Percentiles rank a stretch among this genome's conserved stretches.
These are phyloP conservation scores for Sinotaia quadrata DNA, from an alignment of 2,888 invertebrate species.

Conservation along the genomic window DNA sequence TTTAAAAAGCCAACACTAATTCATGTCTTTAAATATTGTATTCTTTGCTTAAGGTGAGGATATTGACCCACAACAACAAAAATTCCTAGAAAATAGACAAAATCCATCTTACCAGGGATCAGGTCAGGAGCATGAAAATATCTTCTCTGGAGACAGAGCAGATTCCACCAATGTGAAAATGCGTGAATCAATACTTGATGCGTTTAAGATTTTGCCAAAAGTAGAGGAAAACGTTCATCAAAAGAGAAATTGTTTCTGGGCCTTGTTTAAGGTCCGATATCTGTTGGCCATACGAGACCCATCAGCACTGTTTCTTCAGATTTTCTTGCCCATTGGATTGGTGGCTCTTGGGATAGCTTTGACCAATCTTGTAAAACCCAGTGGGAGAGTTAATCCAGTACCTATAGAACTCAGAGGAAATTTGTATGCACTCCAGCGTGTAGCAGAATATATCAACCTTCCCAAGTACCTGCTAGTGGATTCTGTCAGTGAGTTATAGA, in stretches of 20 bases:
- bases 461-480: slow-evolving; percentile 39
- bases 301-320: slow-evolving; percentile 44
- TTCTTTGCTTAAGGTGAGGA: too few relatives aligned
- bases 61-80: too few relatives aligned
- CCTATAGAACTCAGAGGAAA: slow-evolving; percentile 32
- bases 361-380: too few relatives aligned
- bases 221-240: slow-evolving; percentile 1
- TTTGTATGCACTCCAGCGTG: too few relatives aligned
- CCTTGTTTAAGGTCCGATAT: slow-evolving; percentile 52
- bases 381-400: too few relatives aligned
- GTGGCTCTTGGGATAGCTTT: slow-evolving; percentile 53
- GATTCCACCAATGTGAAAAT: neutral
- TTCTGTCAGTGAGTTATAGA: slow-evolving; percentile 51
- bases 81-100: neutral
- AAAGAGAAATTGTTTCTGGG: slow-evolving; percentile 46
- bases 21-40: too few relatives aligned
- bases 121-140: neutral
- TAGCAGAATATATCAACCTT: too few relatives aligned
- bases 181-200: neutral
- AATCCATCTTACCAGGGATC: neutral
- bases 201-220: neutral
- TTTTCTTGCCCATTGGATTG: slow-evolving; percentile 55
- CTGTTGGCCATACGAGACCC: slow-evolving; percentile 42
- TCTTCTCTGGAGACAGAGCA: neutral
- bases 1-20: too few relatives aligned